A percentile compares a stretch with the other conserved stretches of the same genome.
phyloP scores from a whole-genome alignment of 2,888 invertebrate genomes.

The Phortica magna region DNA sequence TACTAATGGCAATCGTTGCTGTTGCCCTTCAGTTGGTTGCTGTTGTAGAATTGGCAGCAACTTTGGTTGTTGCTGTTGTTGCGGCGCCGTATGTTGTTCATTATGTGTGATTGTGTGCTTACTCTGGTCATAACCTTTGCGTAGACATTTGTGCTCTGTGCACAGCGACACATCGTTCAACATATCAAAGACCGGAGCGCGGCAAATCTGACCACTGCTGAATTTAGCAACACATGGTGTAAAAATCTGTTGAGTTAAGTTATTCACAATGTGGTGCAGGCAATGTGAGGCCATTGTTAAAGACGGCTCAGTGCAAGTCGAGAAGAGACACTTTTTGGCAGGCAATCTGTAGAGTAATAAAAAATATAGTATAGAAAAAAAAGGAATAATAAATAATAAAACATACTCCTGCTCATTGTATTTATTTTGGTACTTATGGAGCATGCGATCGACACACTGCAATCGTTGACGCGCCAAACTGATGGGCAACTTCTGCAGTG shows the following conservation, averaged over 20 bases:
- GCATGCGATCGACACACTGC: constrained; percentile 72
- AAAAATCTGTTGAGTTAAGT: constrained; percentile 90
- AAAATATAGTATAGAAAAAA: not conserved
- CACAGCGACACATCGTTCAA: constrained; percentile 91
- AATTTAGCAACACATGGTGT: constrained; percentile 89
- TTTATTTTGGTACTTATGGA: constrained; percentile 71
- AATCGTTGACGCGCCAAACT: constrained; percentile 70
- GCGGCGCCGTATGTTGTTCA: constrained; percentile 18
- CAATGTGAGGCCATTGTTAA: constrained; percentile 85
- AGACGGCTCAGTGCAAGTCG: constrained; percentile 70
- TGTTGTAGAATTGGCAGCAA: constrained; percentile 56
- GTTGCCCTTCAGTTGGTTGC: constrained; percentile 42
- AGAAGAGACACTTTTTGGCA: constrained; percentile 70
- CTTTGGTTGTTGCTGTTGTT: constrained; percentile 34
- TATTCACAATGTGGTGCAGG: constrained; percentile 89
- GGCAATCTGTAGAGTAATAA: not conserved
- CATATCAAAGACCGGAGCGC: constrained; percentile 88
- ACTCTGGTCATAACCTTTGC: constrained; percentile 82
- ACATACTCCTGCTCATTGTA: constrained; percentile 67
- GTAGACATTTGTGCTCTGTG: constrained; percentile 89
- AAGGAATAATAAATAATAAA: not conserved
- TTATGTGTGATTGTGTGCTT: constrained; percentile 74
- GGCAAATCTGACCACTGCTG: constrained; percentile 87
- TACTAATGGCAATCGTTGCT: constrained; percentile 20
- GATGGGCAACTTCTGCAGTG: constrained; percentile 69